Percentiles rank a stretch among this genome's conserved stretches.
Evolutionary conservation across 2,113 vertebrate species (phyloP).

Genomic region (Oxygymnocypris stewartii): DNA sequence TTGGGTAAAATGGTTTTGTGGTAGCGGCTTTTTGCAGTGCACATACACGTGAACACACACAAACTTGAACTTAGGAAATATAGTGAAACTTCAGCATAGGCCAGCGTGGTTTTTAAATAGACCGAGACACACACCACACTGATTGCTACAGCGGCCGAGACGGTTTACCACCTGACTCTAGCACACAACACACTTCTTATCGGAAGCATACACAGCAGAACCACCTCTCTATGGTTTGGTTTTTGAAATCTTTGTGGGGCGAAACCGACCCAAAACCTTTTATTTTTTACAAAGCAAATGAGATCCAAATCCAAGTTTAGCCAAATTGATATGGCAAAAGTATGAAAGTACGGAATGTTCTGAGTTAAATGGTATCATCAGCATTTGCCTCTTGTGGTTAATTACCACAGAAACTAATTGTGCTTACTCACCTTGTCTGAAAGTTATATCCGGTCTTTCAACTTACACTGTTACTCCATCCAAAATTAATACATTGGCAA

Average conservation of each 20-base stretch:
- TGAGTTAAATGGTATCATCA: not conserved
- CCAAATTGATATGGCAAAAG: not conserved
- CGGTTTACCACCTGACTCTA: conserved; percentile 31
- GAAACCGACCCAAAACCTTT: not conserved
- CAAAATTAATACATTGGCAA: not conserved
- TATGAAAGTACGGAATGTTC: not conserved
- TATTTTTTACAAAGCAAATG: not conserved
- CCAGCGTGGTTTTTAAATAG: conserved; percentile 13
- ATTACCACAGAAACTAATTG: not conserved
- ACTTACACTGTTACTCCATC: not conserved
- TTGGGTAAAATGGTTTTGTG: conserved; percentile 32
- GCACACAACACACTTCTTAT: conserved; percentile 26
- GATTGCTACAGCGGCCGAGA: not conserved
- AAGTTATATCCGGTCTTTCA: not conserved
- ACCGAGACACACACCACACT: conserved; percentile 33
- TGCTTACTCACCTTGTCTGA: not conserved
- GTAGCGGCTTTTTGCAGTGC: conserved; percentile 37
- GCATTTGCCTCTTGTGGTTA: not conserved
- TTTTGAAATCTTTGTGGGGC: not conserved
- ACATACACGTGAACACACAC: not conserved
- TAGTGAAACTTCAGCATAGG: conserved; percentile 13
- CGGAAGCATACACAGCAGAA: not conserved
- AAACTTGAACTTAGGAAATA: not conserved
- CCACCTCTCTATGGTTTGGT: not conserved
- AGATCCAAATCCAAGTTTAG: too few relatives aligned